phyloP scores from a whole-genome alignment of 2,888 invertebrate genomes.

The Mongoloraphidia duomilia region DNA sequence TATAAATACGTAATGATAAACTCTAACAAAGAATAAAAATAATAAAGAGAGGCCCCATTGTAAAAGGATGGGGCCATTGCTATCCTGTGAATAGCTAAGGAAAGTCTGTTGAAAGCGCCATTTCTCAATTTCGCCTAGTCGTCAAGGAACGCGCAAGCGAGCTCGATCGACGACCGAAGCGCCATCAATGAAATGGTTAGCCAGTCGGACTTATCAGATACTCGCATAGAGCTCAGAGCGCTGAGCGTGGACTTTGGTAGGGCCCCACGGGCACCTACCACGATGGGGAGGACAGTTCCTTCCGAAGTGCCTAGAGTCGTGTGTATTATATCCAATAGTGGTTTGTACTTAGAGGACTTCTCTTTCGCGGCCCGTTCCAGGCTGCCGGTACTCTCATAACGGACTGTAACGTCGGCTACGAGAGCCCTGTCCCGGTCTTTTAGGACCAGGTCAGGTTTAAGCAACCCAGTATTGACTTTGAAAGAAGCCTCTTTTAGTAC shows the following conservation, averaged over 20 bases:
- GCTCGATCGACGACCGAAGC: constrained; percentile 17
- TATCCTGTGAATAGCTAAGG: no score
- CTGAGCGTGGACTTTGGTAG: constrained; percentile 19
- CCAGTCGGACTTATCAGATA: no score
- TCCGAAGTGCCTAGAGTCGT: constrained; percentile 5
- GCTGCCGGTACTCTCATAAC: constrained; percentile 13
- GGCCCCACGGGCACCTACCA: constrained; percentile 22
- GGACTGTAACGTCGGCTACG: constrained; percentile 20
- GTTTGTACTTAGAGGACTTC: constrained; percentile 18
- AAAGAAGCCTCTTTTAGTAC: constrained; percentile 12
- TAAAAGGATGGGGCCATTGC: no score
- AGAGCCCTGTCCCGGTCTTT: constrained; percentile 13
- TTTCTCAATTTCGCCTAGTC: constrained; percentile 11
- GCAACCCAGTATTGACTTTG: constrained; percentile 9
- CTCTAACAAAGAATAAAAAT: no score
- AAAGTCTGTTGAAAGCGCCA: no score
- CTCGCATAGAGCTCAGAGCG: constrained; percentile 11
- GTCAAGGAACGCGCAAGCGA: constrained; percentile 20
- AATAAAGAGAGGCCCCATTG: no score
- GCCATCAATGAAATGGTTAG: constrained; percentile 15
- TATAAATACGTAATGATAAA: no score
- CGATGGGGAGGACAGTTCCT: constrained; percentile 20
- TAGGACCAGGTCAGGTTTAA: constrained; percentile 20
- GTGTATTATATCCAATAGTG: constrained; percentile 14
- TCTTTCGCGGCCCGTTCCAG: constrained; percentile 14